phyloP scores from a whole-genome alignment of 2,888 invertebrate genomes.

The Mesopsocus fuscifrons region DNA sequence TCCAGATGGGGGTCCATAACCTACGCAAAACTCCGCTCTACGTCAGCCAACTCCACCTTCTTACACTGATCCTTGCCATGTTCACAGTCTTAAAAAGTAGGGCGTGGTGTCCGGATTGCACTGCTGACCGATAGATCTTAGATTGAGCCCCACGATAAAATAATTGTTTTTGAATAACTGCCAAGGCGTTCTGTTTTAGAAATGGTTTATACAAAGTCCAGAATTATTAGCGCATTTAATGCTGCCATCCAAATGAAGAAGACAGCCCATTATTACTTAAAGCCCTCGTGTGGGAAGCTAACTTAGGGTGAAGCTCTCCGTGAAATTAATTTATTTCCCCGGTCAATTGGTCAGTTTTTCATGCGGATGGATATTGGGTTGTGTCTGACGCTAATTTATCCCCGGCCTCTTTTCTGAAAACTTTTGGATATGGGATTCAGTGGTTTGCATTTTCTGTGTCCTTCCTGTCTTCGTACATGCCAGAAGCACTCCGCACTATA shows the following conservation, averaged over 20 bases:
- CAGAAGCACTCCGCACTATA: too few species aligned
- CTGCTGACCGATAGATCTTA: neutral
- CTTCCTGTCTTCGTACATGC: too few species aligned
- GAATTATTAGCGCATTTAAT: slow-evolving; percentile 10
- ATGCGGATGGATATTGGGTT: slow-evolving; percentile 1
- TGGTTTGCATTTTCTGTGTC: too few species aligned
- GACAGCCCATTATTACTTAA: too few species aligned
- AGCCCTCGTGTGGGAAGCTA: too few species aligned
- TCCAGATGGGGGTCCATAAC: slow-evolving; percentile 49
- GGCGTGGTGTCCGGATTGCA: neutral
- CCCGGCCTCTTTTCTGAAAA: too few species aligned
- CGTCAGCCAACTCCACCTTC: too few species aligned
- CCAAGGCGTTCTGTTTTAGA: slow-evolving; percentile 9
- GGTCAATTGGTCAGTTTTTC: neutral
- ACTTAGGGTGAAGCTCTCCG: too few species aligned
- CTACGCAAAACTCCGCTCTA: slow-evolving; percentile 27
- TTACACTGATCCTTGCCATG: too few species aligned
- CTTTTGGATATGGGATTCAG: too few species aligned
- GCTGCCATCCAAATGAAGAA: too few species aligned
- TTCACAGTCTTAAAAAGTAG: neutral
- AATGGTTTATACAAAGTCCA: slow-evolving; percentile 11
- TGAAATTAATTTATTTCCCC: neutral
- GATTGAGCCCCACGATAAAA: neutral
- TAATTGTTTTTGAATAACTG: slow-evolving; percentile 6
- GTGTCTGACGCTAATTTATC: too few species aligned